Evolutionary conservation across 2,113 vertebrate species (phyloP), one percentile per base, ranked within the genome.

Genomic region (Arenaria interpres): DNA sequence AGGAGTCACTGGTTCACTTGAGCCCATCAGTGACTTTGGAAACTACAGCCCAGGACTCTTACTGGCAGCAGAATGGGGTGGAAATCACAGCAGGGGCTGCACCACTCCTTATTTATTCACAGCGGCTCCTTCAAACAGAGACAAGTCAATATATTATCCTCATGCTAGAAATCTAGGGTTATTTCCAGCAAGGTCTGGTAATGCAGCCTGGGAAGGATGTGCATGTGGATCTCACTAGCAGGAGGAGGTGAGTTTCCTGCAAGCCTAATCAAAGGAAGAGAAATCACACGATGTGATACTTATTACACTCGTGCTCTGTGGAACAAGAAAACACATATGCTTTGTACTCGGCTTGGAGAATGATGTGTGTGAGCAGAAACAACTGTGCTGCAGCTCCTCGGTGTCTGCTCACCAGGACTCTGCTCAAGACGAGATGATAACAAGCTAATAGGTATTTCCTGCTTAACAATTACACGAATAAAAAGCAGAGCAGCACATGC

Each of bases 381-480:
- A 91, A 93, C 92, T 94, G 78, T 64, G 76, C 75, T 92, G 60
- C 92, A 93, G 83, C 86, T 85, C 87, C 89, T 82, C 16, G 1
- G 45, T 89, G 83, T 94, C 90, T 94, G 79, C 86, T 96, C 88
- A 56, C 88, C 85, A 89, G 92, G 91, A 74, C 32, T 53, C 71
- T 93, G 77, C 19, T 89, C 91, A 88, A 33, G 33, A 48, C 33
- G 17, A 87, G 86, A 96, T 89, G 96, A 97, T 96, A 97, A 94
- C 91, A 94, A 96, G 89, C 37, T 96, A 94, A 94, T 96, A 96
- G 91, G 93, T 94, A 96, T 96, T 97, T 97, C 95, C 95, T 96
- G 83, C 90, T 85, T 54, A 81, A 88, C 60, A 72, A 69, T 95
- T 93, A 95, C 62, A 89, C 81, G 66, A 95, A 94, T 76, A 90